Evolutionary conservation across 1,140 invertebrate genomes (phyloP).

Genomic region (Anthonomus grandis): DNA sequence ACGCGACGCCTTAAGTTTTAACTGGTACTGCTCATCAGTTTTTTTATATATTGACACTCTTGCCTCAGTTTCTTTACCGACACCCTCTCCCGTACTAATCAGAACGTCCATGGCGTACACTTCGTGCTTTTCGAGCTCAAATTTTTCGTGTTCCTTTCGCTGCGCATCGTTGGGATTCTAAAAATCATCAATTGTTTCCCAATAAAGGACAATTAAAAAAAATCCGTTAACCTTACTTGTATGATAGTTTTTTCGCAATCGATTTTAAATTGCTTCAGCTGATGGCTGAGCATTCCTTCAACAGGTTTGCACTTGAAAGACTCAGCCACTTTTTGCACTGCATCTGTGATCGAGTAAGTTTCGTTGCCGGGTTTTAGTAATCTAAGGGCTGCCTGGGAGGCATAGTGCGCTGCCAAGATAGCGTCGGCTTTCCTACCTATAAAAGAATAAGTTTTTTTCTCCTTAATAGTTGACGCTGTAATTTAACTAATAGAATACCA

Average conservation of each 20-base stretch:
- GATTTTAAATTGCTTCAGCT: slow-evolving; percentile 93
- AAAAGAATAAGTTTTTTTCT: too few species aligned
- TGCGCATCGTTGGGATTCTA: slow-evolving; percentile 86
- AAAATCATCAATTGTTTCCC: slow-evolving; percentile 5
- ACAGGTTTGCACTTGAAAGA: slow-evolving; percentile 95
- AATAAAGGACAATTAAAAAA: neutral
- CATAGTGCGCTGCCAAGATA: slow-evolving; percentile 90
- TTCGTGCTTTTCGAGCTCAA: slow-evolving; percentile 93
- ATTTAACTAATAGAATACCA: too few species aligned
- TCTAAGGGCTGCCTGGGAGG: slow-evolving; percentile 90
- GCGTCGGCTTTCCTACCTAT: slow-evolving; percentile 86
- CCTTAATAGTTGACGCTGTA: too few species aligned
- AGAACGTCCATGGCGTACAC: slow-evolving; percentile 99
- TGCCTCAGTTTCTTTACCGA: slow-evolving; percentile 85
- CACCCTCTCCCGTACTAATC: slow-evolving; percentile 88
- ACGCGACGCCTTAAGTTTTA: slow-evolving; percentile 96
- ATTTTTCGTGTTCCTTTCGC: slow-evolving; percentile 97
- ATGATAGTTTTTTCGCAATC: slow-evolving; percentile 99
- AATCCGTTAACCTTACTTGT: slow-evolving; percentile 58
- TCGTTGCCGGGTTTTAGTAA: slow-evolving; percentile 86
- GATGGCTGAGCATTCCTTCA: slow-evolving; percentile 98
- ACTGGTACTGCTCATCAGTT: slow-evolving; percentile 93
- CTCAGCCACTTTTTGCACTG: slow-evolving; percentile 89
- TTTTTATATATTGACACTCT: slow-evolving; percentile 98
- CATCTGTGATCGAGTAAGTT: slow-evolving; percentile 82